Evolutionary conservation across 2,113 vertebrate genomes (phyloP), one percentile per base, ranked within the genome.

Genomic region (Felis chaus): DNA sequence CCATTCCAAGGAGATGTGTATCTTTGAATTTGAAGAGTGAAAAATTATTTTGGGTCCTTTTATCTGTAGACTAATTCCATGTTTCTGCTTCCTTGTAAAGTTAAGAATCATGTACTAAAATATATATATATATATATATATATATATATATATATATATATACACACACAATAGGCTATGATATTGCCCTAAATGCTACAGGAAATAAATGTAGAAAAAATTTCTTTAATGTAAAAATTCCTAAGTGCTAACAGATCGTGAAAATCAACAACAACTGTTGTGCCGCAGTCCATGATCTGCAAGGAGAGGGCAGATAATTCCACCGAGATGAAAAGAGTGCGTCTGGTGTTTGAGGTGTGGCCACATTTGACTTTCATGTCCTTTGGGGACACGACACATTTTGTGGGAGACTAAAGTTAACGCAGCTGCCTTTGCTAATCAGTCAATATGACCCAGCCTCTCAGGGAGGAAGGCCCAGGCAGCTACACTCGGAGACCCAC

Each of bases 401-500:
- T 97, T 98, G 96, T 97, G 98, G 92, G 91, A 98, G 98, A 98
- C 98, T 98, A 98, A 98, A 99, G 97, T 97, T 96, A 97, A 98
- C 86, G 98, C 99, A 99, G 99, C 99, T 99, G 99, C 98, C 96
- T 98, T 98, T 87, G 81, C 98, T 99, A 98, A 99, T 99, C 99
- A 99, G 98, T 98, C 98, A 98, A 33, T 98, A 80, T 18, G 90
- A 96, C 96, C 97, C 97, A 95, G 97, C 92, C 98, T 98, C 97
- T 97, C 1, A 0, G 97, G 98, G 97, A 98, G 97, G 94, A 80
- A 98, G 97, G 98, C 97, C 76, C 97, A 98, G 93, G 97, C 97
- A 98, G 97, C 98, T 98, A 98, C 0, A 0, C 82, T 98, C 90
- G 25, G 86, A 98, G 98, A 98, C 98, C 98, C 98, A 98, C 98